These are phyloP conservation scores for Gymnocheta viridis DNA, from an alignment of 2,888 invertebrate genomes.

Conservation along the genomic window DNA sequence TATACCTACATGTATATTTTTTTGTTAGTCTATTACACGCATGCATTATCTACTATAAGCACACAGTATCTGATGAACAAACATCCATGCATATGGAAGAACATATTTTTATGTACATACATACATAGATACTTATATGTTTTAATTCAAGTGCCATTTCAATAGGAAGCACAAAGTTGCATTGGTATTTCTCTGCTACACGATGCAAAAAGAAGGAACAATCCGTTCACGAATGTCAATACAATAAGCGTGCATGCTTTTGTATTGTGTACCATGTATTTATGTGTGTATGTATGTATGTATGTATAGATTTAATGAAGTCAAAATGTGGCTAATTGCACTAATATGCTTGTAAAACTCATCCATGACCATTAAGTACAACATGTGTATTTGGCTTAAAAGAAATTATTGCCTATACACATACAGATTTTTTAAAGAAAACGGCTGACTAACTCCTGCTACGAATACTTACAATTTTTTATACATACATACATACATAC, in stretches of 20 bases:
- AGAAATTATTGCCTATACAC: constrained; percentile 16
- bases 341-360: constrained; percentile 38
- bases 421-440: constrained; percentile 5
- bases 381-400: constrained; percentile 21
- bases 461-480: constrained; percentile 32
- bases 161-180: constrained; percentile 17
- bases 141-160: background rate
- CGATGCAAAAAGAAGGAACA: background rate
- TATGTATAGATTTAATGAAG: background rate
- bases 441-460: constrained; percentile 36
- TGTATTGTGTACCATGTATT: no score
- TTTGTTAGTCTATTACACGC: background rate
- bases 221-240: constrained; percentile 2
- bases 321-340: constrained; percentile 39
- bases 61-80: background rate
- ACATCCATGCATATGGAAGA: background rate
- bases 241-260: background rate
- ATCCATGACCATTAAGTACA: background rate
- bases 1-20: no score
- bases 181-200: constrained; percentile 14
- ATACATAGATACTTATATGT: constrained; percentile 14
- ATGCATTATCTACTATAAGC: constrained; percentile 20
- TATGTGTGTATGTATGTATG: background rate
- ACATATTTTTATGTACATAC: constrained; percentile 4
- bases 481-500: background rate